Evolutionary conservation across 2,113 vertebrate species (phyloP).

Genomic region (Strix uralensis): DNA sequence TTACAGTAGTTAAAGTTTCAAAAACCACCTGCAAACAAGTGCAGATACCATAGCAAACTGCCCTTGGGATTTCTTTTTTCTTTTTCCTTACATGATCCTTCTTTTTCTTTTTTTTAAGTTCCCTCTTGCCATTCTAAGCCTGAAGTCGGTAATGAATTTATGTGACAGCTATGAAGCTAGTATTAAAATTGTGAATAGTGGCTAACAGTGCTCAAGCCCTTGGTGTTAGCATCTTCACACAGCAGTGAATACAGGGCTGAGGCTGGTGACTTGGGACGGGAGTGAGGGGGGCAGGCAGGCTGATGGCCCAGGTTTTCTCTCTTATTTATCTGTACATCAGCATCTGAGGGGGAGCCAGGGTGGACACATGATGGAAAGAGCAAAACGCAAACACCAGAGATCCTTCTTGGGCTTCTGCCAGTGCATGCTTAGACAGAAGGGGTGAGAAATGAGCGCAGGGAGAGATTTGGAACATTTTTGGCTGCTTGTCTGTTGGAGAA

Average conservation of each 20-base stretch:
- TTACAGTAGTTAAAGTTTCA: slow-evolving; percentile 71
- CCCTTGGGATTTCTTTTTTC: slow-evolving; percentile 48
- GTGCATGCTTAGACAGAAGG: not conserved
- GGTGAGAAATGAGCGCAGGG: not conserved
- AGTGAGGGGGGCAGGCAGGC: not conserved
- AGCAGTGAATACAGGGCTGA: slow-evolving; percentile 47
- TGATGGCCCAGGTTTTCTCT: not conserved
- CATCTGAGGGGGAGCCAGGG: fast-evolving
- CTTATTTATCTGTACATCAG: slow-evolving; percentile 7
- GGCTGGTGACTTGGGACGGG: not conserved
- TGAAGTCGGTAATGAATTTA: slow-evolving; percentile 73
- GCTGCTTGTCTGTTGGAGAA: not conserved
- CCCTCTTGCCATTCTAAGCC: slow-evolving; percentile 55
- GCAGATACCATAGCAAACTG: slow-evolving; percentile 62
- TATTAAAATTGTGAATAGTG: slow-evolving; percentile 78
- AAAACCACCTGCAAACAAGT: slow-evolving; percentile 78
- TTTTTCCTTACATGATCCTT: not conserved
- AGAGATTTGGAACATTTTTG: not conserved
- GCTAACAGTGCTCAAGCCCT: slow-evolving; percentile 45
- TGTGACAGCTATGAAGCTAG: slow-evolving; percentile 85
- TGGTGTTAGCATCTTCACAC: slow-evolving; percentile 35
- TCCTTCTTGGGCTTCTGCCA: not conserved
- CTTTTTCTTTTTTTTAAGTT: slow-evolving; percentile 30
- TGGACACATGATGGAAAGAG: not conserved
- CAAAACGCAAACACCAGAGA: not conserved